Conservation (phyloP, 2,888 invertebrate genomes). For the Drosophila villosipedis region DNA sequence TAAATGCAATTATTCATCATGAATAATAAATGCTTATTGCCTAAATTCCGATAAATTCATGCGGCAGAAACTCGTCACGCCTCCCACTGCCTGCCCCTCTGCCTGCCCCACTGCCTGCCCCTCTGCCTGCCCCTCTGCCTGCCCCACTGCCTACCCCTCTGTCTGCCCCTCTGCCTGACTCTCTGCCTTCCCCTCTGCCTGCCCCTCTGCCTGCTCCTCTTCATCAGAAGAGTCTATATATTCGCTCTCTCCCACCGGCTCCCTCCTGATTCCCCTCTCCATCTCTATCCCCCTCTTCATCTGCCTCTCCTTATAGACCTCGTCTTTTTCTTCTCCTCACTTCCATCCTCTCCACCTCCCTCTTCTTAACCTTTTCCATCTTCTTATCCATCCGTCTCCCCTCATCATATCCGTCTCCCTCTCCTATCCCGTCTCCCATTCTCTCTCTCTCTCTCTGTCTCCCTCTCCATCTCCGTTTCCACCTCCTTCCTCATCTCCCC, state of each 20-base stretch:
- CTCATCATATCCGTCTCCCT: not conserved
- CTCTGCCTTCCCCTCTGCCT: not conserved
- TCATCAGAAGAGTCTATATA: not conserved
- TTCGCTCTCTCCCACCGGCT: not conserved
- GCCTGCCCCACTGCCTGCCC: not conserved
- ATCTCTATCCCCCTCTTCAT: slow-evolving; percentile 4
- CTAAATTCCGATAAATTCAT: slow-evolving; percentile 46
- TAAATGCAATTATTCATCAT: slow-evolving; percentile 36
- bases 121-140: not conserved
- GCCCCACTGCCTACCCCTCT: not conserved
- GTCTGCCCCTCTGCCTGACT: too few species aligned
- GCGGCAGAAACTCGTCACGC: slow-evolving; percentile 17
- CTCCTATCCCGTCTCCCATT: not conserved
- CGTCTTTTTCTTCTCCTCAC: too few species aligned
- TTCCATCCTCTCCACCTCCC: too few species aligned
- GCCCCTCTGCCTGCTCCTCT: not conserved
- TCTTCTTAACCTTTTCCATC: not conserved
- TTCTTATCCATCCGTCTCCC: not conserved
- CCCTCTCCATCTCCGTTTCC: not conserved
- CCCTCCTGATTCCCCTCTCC: not conserved
- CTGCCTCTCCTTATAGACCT: too few species aligned
- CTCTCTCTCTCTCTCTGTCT: not conserved
- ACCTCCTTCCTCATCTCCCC: not conserved
- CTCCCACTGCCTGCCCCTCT: not conserved
- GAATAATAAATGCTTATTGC: slow-evolving; percentile 55